A percentile compares a stretch with the other conserved stretches of the same genome.
Evolutionary conservation across 2,888 invertebrate genomes (phyloP).

Genomic region (Terebella lapidaria): DNA sequence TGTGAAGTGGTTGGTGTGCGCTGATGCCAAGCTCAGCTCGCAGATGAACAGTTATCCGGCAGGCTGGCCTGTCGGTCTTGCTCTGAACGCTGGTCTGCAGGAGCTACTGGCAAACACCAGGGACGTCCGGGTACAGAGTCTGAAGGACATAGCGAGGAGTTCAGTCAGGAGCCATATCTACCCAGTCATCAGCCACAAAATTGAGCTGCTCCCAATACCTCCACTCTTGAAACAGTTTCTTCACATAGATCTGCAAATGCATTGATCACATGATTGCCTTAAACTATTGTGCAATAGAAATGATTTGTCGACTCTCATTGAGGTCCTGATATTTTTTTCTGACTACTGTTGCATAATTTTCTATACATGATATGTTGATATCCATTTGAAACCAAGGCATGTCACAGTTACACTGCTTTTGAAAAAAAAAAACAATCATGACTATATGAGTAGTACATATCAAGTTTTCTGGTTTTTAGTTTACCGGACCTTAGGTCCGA

Average conservation of each 20-base stretch:
- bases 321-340: too few relatives aligned
- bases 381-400: too few relatives aligned
- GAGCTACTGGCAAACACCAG: constrained; percentile 4
- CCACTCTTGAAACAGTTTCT: constrained; percentile 3
- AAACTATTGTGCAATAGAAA: too few relatives aligned
- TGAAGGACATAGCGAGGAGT: constrained; percentile 9
- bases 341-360: too few relatives aligned
- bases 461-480: too few relatives aligned
- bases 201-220: constrained; percentile 9
- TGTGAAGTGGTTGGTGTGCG: constrained; percentile 4
- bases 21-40: constrained; percentile 7
- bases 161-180: constrained; percentile 5
- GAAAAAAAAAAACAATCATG: too few relatives aligned
- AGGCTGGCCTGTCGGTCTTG: constrained; percentile 12
- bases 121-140: background rate
- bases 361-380: too few relatives aligned
- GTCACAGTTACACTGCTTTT: too few relatives aligned
- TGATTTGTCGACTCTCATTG: too few relatives aligned
- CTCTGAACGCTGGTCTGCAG: background rate
- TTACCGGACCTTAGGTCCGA: too few relatives aligned
- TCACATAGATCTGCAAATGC: background rate
- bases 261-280: too few relatives aligned
- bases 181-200: background rate
- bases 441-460: too few relatives aligned
- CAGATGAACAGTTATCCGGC: constrained; percentile 8